Conservation (phyloP, 2,888 invertebrate genomes). For the Philopedon plagiatum region DNA sequence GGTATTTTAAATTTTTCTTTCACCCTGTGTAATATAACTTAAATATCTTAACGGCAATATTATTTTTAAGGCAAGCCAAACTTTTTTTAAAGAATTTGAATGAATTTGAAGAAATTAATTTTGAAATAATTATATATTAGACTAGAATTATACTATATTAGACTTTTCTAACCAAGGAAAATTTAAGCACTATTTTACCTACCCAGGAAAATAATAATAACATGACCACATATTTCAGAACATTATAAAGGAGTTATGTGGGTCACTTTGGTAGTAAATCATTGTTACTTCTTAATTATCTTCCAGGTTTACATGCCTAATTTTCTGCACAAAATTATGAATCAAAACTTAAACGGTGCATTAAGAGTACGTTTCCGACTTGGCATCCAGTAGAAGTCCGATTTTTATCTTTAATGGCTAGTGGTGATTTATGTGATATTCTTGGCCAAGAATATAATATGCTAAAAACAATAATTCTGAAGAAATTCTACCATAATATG, state of each 20-base stretch:
- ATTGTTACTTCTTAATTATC: neutral
- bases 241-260: neutral
- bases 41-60: too few species aligned
- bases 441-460: neutral
- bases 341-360: neutral
- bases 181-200: too few species aligned
- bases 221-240: neutral
- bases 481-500: too few species aligned
- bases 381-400: neutral
- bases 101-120: too few species aligned
- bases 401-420: neutral
- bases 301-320: neutral
- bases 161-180: too few species aligned
- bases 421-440: constrained; percentile 1
- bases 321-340: neutral
- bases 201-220: neutral
- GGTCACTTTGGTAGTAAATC: neutral
- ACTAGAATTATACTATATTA: too few species aligned
- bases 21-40: too few species aligned
- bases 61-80: too few species aligned
- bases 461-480: neutral
- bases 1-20: too few species aligned
- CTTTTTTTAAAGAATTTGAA: too few species aligned
- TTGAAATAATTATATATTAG: too few species aligned
- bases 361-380: neutral